Conservation (phyloP, 2,113 vertebrate genomes). For the Myodes glareolus region DNA sequence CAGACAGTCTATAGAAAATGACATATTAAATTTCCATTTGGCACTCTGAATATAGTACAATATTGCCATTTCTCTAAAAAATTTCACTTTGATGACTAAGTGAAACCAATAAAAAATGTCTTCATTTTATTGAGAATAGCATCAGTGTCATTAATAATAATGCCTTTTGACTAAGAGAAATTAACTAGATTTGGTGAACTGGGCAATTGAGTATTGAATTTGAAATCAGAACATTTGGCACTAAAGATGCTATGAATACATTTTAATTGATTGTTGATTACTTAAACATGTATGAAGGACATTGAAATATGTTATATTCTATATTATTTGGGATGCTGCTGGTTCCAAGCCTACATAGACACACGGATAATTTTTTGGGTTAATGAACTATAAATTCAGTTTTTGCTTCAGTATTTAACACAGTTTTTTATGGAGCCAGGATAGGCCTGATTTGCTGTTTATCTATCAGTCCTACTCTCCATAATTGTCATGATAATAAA, state of each 20-base stretch:
- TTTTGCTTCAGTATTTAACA: constrained; percentile 18
- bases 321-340: constrained; percentile 12
- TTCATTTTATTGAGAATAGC: constrained; percentile 68
- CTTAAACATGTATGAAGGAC: constrained; percentile 58
- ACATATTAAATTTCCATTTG: constrained; percentile 53
- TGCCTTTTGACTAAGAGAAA: constrained; percentile 63
- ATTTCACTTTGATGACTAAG: constrained; percentile 54
- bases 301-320: constrained; percentile 37
- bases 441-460: neutral
- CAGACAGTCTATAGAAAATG: constrained; percentile 24
- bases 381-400: constrained; percentile 29
- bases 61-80: constrained; percentile 59
- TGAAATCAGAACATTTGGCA: constrained; percentile 56
- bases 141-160: constrained; percentile 60
- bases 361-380: constrained; percentile 24
- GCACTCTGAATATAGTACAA: constrained; percentile 40
- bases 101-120: constrained; percentile 57
- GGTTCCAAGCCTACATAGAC: constrained; percentile 20
- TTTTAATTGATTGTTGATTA: constrained; percentile 65
- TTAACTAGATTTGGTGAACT: constrained; percentile 64
- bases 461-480: neutral
- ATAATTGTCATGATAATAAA: neutral
- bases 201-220: constrained; percentile 50
- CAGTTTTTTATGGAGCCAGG: constrained; percentile 26
- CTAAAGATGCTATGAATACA: constrained; percentile 20